Conservation (phyloP, 1,140 invertebrate genomes). For the Spodoptera frugiperda region DNA sequence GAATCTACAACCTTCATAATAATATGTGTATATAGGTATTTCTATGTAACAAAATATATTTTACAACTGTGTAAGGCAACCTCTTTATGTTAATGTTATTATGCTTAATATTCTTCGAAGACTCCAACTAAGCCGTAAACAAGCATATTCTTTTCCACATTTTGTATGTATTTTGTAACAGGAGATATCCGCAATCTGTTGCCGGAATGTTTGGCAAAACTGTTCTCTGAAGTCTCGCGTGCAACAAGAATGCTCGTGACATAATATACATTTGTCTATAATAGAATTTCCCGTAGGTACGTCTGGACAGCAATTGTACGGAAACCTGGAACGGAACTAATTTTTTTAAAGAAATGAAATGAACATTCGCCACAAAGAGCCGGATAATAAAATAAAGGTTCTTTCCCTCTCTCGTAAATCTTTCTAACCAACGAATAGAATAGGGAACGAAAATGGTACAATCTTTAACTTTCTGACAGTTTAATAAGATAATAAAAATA, state of each 20-base stretch:
- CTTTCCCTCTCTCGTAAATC: conserved; percentile 68
- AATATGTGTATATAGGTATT: no score
- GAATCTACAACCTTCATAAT: no score
- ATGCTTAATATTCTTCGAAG: no score
- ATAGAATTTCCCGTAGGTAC: conserved; percentile 25
- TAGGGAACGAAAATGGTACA: conserved; percentile 71
- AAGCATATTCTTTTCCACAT: neutral
- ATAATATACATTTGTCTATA: conserved; percentile 30
- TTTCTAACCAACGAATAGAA: conserved; percentile 64
- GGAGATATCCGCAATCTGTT: neutral
- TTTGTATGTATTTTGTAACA: neutral
- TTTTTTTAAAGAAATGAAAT: conserved; percentile 54
- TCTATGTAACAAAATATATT: no score
- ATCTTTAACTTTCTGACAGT: conserved; percentile 82
- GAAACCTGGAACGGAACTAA: conserved; percentile 31
- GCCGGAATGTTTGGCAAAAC: conserved; percentile 5
- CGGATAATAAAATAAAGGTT: conserved; percentile 72
- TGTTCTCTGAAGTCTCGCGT: neutral
- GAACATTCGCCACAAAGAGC: conserved; percentile 57
- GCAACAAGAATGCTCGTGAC: conserved; percentile 4
- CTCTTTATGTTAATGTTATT: no score
- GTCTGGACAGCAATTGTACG: conserved; percentile 34
- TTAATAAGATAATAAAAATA: conserved; percentile 83
- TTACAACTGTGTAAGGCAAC: no score
- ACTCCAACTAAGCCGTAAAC: no score